A percentile compares a stretch with the other conserved stretches of the same genome.
phyloP scores from a whole-genome alignment of 2,797 vertebrate genomes.

The Pseudochaenichthys georgianus region DNA sequence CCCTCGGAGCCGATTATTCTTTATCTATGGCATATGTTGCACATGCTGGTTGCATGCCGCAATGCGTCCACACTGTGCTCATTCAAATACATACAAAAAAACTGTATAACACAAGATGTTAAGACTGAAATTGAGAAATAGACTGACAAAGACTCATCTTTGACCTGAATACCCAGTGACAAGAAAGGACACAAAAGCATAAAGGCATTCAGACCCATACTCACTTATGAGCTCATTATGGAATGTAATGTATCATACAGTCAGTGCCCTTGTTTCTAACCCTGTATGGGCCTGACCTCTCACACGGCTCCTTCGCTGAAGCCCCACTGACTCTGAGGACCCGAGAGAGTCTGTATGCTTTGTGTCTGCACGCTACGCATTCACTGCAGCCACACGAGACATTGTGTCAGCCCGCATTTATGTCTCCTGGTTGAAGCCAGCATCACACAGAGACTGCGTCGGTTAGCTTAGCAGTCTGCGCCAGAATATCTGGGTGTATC shows the following conservation, averaged over 20 bases:
- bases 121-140: constrained; percentile 48
- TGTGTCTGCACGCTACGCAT: constrained; percentile 66
- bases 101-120: constrained; percentile 19
- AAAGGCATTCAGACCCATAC: constrained; percentile 30
- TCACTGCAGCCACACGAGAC: constrained; percentile 54
- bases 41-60: neutral
- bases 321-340: constrained; percentile 53
- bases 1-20: constrained; percentile 41
- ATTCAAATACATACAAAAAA: constrained; percentile 12
- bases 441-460: constrained; percentile 37
- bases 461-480: constrained; percentile 31
- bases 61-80: neutral
- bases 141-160: constrained; percentile 33
- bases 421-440: constrained; percentile 54
- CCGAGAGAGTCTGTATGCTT: constrained; percentile 59
- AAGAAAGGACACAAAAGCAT: constrained; percentile 26
- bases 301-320: constrained; percentile 28
- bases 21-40: constrained; percentile 17
- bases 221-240: constrained; percentile 52
- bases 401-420: constrained; percentile 64
- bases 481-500: neutral
- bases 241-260: constrained; percentile 54
- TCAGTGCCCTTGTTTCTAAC: constrained; percentile 47
- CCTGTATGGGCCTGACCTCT: constrained; percentile 56
- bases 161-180: constrained; percentile 48